phyloP scores from a whole-genome alignment of 2,797 vertebrate genomes.

The Myotis myotis region DNA sequence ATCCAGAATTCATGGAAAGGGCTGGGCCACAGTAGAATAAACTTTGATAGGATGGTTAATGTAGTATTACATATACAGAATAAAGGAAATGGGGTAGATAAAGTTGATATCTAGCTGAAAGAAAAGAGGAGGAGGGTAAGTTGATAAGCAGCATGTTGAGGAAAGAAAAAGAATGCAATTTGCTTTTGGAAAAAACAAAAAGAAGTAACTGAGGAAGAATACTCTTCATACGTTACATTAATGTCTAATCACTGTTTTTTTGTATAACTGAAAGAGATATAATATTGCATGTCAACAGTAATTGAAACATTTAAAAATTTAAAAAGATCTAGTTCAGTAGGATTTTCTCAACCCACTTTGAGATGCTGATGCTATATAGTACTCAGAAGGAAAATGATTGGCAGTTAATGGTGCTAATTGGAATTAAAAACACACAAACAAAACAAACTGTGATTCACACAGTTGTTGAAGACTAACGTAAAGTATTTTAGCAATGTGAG shows the following conservation, averaged over 20 bases:
- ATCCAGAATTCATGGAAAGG: no score
- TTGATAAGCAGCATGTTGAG: neutral
- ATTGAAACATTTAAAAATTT: neutral
- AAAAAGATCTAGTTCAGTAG: neutral
- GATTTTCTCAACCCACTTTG: neutral
- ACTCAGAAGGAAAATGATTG: neutral
- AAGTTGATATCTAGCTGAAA: neutral
- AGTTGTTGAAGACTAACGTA: neutral
- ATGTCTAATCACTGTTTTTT: no score
- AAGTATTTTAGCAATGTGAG: neutral
- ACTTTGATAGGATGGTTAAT: neutral
- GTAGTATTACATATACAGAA: neutral
- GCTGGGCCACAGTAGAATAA: neutral
- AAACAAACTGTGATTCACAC: neutral
- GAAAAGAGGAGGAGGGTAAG: neutral
- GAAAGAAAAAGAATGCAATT: neutral
- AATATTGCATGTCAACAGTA: neutral
- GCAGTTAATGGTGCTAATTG: neutral
- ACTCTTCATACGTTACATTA: no score
- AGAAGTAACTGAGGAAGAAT: no score
- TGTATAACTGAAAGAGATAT: no score
- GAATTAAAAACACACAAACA: no score
- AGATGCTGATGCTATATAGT: neutral
- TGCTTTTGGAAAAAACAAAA: no score
- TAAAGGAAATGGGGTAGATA: neutral